A percentile compares a stretch with the other conserved stretches of the same genome.
Conservation (phyloP, 2,888 invertebrate genomes). For the Himalopsyche tibetana region DNA sequence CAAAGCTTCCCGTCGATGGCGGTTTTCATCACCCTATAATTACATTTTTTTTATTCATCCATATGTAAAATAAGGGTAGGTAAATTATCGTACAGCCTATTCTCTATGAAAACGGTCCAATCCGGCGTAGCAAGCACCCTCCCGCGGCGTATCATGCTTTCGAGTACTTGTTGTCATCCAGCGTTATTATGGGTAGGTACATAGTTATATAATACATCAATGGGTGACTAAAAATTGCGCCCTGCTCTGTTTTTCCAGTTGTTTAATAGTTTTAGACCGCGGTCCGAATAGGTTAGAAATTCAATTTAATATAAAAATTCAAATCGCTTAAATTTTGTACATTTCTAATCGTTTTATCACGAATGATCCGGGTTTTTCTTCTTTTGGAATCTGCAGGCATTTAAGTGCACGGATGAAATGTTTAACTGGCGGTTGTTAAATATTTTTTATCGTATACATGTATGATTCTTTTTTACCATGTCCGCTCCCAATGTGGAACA, state of each 20-base stretch:
- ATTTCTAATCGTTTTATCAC: too few relatives aligned
- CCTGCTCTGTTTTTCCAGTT: not conserved
- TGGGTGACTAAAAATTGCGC: not conserved
- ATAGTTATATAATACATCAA: not conserved
- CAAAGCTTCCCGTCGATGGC: not conserved
- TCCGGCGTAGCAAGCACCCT: not conserved
- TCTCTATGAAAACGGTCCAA: constrained; percentile 1
- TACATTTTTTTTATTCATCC: not conserved
- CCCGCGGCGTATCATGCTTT: not conserved
- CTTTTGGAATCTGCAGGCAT: too few relatives aligned
- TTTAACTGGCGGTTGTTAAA: too few relatives aligned
- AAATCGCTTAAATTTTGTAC: too few relatives aligned
- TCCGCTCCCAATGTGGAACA: too few relatives aligned
- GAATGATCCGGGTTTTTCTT: too few relatives aligned
- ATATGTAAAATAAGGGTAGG: constrained; percentile 10
- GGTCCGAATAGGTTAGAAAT: not conserved
- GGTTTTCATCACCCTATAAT: constrained; percentile 10
- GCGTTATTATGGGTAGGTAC: not conserved
- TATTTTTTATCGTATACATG: too few relatives aligned
- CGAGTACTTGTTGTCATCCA: not conserved
- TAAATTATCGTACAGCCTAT: not conserved
- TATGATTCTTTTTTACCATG: too few relatives aligned
- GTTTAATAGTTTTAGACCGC: not conserved
- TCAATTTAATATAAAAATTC: too few relatives aligned
- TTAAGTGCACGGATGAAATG: too few relatives aligned